Evolutionary conservation across 1,140 invertebrate genomes (phyloP).

Genomic region (Lepidurus arcticus): DNA sequence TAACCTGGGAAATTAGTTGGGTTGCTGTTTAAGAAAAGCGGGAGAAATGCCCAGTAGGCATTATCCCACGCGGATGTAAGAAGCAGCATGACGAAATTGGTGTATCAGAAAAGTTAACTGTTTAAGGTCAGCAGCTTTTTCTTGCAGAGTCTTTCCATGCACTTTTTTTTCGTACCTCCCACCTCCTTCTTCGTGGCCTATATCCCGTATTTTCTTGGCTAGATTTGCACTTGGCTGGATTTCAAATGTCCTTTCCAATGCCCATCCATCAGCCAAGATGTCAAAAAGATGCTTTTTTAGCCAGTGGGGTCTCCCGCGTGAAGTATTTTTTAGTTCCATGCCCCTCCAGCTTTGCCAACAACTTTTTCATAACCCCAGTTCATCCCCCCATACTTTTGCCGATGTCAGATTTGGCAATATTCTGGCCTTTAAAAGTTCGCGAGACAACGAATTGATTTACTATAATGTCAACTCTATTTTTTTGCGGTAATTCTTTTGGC

Average conservation of each 20-base stretch:
- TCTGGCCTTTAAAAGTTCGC: conserved; percentile 3
- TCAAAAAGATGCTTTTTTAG: conserved; percentile 20
- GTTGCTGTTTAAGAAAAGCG: background rate
- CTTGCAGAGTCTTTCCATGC: background rate
- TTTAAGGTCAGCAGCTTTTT: conserved; percentile 19
- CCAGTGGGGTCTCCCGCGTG: background rate
- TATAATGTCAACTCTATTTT: background rate
- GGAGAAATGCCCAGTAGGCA: conserved; percentile 17
- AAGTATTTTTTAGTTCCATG: background rate
- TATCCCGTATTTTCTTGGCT: background rate
- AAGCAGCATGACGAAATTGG: background rate
- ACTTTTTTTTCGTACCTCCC: background rate
- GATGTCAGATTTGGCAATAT: conserved; percentile 5
- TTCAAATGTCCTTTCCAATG: conserved; percentile 19
- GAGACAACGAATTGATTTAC: background rate
- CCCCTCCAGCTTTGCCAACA: background rate
- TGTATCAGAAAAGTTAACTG: conserved; percentile 1
- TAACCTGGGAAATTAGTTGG: background rate
- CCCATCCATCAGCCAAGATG: conserved; percentile 18
- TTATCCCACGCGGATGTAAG: background rate
- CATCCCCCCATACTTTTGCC: background rate
- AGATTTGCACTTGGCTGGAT: conserved; percentile 15
- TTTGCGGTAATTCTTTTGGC: background rate
- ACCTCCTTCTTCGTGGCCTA: background rate
- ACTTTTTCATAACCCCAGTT: conserved; percentile 16